These are phyloP conservation scores for Crotalus viridis DNA, from an alignment of 2,113 vertebrate genomes.

Conservation along the genomic window DNA sequence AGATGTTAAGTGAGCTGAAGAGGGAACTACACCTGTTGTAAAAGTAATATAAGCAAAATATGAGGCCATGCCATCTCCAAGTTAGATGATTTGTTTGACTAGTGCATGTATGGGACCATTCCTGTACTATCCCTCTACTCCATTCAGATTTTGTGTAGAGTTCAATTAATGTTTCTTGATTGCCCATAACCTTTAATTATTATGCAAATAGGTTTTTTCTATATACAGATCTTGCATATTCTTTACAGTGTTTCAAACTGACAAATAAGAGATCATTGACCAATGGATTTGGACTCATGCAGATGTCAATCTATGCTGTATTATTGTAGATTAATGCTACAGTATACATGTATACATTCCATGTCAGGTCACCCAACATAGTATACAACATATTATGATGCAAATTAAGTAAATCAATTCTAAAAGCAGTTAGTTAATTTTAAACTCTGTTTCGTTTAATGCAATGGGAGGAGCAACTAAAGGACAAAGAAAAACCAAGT, in stretches of 20 bases:
- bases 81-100: not conserved
- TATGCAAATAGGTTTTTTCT: not conserved
- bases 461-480: not conserved
- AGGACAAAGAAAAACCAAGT: not conserved
- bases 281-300: not conserved
- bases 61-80: not conserved
- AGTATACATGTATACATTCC: not conserved
- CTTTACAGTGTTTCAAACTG: not conserved
- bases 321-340: not conserved
- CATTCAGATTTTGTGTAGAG: too few relatives aligned
- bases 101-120: not conserved
- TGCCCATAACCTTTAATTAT: not conserved
- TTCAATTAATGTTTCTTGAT: not conserved
- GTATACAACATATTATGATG: not conserved
- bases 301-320: not conserved
- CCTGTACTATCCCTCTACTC: not conserved
- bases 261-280: not conserved
- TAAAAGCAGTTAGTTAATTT: not conserved
- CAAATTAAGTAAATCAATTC: not conserved
- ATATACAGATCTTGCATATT: not conserved
- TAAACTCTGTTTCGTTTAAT: not conserved
- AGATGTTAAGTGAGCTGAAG: not conserved
- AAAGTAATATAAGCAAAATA: not conserved
- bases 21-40: not conserved
- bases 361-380: not conserved